phyloP scores from a whole-genome alignment of 2,113 vertebrate genomes.

The Peromyscus polionotus region DNA sequence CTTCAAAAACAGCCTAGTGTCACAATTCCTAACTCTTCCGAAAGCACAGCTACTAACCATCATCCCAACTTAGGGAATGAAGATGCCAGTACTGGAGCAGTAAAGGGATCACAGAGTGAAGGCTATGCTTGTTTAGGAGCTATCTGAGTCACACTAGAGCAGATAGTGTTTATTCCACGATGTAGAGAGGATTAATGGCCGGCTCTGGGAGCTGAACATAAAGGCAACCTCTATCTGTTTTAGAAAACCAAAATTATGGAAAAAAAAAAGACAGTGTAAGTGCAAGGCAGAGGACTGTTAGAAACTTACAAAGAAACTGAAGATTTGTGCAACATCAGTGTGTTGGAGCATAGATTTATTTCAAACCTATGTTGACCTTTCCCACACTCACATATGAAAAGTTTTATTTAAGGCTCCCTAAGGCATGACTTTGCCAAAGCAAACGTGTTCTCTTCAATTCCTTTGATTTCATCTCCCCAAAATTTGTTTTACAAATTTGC shows the following conservation, averaged over 20 bases:
- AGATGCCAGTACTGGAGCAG: background rate
- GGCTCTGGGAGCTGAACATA: background rate
- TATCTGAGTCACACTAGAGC: background rate
- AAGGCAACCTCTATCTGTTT: background rate
- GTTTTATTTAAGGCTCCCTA: background rate
- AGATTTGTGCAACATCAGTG: background rate
- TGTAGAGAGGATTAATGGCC: background rate
- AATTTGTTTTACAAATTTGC: constrained; percentile 30
- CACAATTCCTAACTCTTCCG: background rate
- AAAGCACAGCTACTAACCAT: background rate
- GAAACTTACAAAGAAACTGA: background rate
- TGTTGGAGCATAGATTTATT: background rate
- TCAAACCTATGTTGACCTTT: background rate
- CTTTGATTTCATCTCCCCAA: background rate
- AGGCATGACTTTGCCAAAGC: constrained; percentile 32
- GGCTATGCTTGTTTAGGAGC: background rate
- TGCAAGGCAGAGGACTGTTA: background rate
- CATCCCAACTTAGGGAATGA: background rate
- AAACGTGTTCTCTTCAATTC: constrained; percentile 14
- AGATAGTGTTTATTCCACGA: background rate
- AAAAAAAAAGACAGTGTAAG: background rate
- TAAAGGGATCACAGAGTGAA: background rate
- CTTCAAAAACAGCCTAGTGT: background rate
- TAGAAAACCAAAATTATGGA: background rate
- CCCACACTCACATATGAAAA: background rate